Evolutionary conservation across 2,113 vertebrate genomes (phyloP), one percentile per base, ranked within the genome.

Genomic region (Sander lucioperca): DNA sequence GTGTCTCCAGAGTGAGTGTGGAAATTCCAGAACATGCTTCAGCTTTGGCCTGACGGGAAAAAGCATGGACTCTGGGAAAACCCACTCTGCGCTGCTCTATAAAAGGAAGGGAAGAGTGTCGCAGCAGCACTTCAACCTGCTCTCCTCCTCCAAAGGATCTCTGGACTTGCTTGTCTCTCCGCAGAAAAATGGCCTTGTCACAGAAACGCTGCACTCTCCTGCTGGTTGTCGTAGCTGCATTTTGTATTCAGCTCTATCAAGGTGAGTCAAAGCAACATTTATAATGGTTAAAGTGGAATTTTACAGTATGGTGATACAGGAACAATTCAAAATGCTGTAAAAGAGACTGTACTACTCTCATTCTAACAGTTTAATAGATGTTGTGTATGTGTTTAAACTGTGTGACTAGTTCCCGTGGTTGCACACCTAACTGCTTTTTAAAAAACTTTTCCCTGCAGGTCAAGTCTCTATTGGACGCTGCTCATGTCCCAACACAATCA

Each of bases 31-130:
- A 45, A 14, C 6, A 62, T 53, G 21, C 57, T n/a, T 47, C 7
- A 57, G 64, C 30, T 84, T 82, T 30, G 78, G 86, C 61, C 57
- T 94, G 74, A 88, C 87, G 90, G 93, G 94, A 95, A 95, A 74
- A 59, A 56, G 23, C 58, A 47, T 66, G 74, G 61, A n/a, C 5
- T 83, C 1, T n/a, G 85, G 90, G 76, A 77, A 92, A 92, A 71
- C 83, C 83, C 92, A 86, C 79, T 51, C 3, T 0, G 5, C 5
- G 1, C 16, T 0, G 4, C 48, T 11, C 57, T 92, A 93, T 93
- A 95, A 93, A 92, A 88, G 68, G 39, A 43, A 43, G 70, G 33
- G 23, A 11, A 10, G 57, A 64, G 57, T 47, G 56, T 69, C 5
- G 1, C 54, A 71, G 77, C 39, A 67, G 59, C 36, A 43, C 72